Conservation (phyloP, 2,113 vertebrate species). For the Sphyrna mokarran region DNA sequence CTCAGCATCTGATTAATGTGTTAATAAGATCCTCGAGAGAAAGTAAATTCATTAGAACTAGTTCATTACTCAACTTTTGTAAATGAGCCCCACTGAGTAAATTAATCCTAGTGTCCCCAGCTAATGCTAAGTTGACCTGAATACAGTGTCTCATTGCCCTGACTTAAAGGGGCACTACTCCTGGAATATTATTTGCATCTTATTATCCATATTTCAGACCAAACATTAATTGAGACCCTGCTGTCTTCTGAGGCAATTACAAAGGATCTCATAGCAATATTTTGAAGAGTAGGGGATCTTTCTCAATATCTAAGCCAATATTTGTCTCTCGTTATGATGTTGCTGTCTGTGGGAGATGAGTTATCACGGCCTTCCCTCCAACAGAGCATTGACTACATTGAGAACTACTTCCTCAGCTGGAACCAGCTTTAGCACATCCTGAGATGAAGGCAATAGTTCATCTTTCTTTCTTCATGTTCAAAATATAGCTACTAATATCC, state of each 20-base stretch:
- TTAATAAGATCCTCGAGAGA: background rate
- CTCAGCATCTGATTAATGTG: constrained; percentile 2
- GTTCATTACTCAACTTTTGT: background rate
- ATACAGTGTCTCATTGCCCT: background rate
- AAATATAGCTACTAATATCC: background rate
- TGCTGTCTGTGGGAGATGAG: background rate
- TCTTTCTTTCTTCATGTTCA: background rate
- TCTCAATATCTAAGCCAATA: background rate
- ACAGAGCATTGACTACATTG: background rate
- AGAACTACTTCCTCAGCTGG: background rate
- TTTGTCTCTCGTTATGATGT: background rate
- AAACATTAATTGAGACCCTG: background rate
- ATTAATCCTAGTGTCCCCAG: background rate
- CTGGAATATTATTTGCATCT: background rate
- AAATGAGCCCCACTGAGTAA: background rate
- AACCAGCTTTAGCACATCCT: background rate
- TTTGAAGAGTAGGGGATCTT: background rate
- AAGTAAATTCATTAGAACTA: background rate
- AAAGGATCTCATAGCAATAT: background rate
- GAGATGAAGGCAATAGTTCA: background rate
- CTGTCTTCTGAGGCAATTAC: background rate
- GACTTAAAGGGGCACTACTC: background rate
- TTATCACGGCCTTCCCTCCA: background rate
- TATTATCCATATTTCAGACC: background rate
- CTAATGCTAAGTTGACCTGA: background rate